Evolutionary conservation across 2,888 invertebrate genomes (phyloP).

Genomic region (Aethes cnicana): DNA sequence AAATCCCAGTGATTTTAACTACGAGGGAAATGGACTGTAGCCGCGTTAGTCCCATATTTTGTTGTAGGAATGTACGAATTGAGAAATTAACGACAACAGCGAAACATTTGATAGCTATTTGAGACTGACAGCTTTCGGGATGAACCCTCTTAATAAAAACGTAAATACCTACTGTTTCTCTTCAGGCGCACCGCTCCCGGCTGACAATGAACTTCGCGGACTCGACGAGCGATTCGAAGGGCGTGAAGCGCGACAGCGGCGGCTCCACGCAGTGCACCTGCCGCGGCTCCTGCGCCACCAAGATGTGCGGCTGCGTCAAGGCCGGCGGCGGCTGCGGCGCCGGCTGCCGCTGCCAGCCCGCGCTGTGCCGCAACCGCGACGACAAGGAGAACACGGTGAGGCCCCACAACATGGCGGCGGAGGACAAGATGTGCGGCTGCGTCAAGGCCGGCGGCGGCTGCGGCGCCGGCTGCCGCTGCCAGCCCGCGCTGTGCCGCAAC

Average conservation of each 20-base stretch:
- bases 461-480: constrained; percentile 78
- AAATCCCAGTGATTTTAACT: too few species aligned
- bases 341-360: constrained; percentile 79
- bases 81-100: too few species aligned
- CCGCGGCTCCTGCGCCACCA: constrained; percentile 81
- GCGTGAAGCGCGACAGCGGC: constrained; percentile 80
- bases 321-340: constrained; percentile 62
- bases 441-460: constrained; percentile 76
- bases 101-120: background rate
- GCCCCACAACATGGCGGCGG: too few species aligned
- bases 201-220: constrained; percentile 67
- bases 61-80: too few species aligned
- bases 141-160: too few species aligned
- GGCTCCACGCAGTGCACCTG: constrained; percentile 84
- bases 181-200: constrained; percentile 65
- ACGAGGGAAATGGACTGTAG: too few species aligned
- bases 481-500: constrained; percentile 65
- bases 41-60: too few species aligned
- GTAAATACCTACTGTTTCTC: background rate
- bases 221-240: constrained; percentile 31
- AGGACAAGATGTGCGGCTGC: constrained; percentile 83
- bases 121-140: too few species aligned
- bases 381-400: constrained; percentile 64
- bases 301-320: constrained; percentile 84
- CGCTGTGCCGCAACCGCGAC: constrained; percentile 66